Evolutionary conservation across 1,140 invertebrate species (phyloP).

Genomic region (Mizuhopecten yessoensis): DNA sequence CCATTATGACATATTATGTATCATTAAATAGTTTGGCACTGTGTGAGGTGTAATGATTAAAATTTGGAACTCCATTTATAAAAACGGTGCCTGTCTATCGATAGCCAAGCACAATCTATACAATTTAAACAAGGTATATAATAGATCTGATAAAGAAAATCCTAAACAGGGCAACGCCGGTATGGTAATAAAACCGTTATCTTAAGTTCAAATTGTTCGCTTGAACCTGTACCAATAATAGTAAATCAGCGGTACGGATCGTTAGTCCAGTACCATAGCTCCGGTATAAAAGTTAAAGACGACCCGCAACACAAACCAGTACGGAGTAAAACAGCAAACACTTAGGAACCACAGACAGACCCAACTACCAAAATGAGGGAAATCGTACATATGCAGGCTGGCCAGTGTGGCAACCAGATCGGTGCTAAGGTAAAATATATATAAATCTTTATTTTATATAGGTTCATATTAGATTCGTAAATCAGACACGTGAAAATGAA

Average conservation of each 20-base stretch:
- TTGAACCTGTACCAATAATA: background rate
- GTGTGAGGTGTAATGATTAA: background rate
- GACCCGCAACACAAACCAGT: background rate
- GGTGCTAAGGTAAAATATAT: slow-evolving; percentile 91
- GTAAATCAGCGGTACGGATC: background rate
- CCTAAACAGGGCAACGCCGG: background rate
- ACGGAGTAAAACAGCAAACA: background rate
- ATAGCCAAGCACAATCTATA: background rate
- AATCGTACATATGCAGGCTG: slow-evolving; percentile 96
- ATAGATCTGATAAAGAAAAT: background rate
- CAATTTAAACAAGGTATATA: background rate
- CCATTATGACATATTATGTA: too few species aligned
- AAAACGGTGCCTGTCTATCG: background rate
- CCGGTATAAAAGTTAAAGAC: background rate
- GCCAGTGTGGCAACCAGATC: slow-evolving; percentile 97
- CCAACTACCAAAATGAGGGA: slow-evolving; percentile 91
- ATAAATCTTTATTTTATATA: background rate
- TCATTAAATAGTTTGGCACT: too few species aligned
- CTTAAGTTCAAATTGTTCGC: background rate
- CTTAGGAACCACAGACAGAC: background rate
- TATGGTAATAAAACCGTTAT: background rate
- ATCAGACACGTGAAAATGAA: background rate
- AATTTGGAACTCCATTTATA: background rate
- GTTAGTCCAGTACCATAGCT: background rate
- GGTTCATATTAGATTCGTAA: background rate